phyloP scores from a whole-genome alignment of 2,113 vertebrate species.

The Scytalopus superciliaris region DNA sequence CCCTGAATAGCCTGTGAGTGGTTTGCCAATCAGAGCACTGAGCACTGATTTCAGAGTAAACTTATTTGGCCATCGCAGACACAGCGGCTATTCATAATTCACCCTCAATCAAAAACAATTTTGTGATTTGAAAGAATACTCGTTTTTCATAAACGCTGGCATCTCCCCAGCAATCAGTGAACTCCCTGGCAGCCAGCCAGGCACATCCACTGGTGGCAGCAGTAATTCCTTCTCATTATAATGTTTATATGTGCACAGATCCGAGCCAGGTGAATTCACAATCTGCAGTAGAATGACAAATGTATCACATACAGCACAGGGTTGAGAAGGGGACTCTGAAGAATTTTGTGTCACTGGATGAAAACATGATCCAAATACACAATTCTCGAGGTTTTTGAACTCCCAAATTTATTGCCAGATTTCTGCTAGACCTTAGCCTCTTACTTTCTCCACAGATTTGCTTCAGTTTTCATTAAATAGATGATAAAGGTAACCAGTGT shows the following conservation, averaged over 20 bases:
- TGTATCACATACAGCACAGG: not conserved
- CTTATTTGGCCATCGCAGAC: not conserved
- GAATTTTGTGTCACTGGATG: not conserved
- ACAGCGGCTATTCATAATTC: conserved; percentile 26
- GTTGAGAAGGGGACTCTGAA: not conserved
- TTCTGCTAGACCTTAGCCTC: not conserved
- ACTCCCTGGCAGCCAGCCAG: conserved; percentile 24
- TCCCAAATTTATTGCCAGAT: not conserved
- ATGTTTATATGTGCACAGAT: not conserved
- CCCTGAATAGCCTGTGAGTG: not conserved
- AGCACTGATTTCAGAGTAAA: not conserved
- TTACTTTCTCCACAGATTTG: not conserved
- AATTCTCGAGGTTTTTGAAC: not conserved
- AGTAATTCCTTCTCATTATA: conserved; percentile 45
- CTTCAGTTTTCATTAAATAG: not conserved
- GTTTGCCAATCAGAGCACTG: not conserved
- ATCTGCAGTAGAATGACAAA: not conserved
- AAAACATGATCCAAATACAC: not conserved
- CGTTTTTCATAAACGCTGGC: not conserved
- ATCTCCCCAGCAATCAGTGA: conserved; percentile 2
- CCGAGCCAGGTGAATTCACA: conserved; percentile 25
- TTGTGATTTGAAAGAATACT: conserved; percentile 58
- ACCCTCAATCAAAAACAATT: conserved; percentile 32
- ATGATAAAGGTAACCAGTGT: not conserved
- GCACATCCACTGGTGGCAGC: not conserved